Percentiles rank a stretch among this genome's conserved stretches.
phyloP scores from a whole-genome alignment of 2,113 vertebrate genomes.

The Semicossyphus pulcher region DNA sequence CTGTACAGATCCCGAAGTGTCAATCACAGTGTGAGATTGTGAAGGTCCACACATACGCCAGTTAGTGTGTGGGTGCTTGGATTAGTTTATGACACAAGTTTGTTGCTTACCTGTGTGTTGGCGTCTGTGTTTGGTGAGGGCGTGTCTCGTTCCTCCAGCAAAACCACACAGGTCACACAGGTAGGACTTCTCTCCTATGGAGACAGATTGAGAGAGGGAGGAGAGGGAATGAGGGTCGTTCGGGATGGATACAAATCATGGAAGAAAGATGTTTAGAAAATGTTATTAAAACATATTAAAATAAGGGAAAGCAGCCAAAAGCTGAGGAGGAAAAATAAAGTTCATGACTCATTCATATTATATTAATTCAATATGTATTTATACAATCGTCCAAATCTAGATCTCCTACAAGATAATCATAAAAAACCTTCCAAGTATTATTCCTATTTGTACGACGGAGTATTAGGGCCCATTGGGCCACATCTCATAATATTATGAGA shows the following conservation, averaged over 20 bases:
- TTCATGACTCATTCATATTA: too few species aligned
- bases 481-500: too few species aligned
- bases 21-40: constrained; percentile 52
- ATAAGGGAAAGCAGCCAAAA: not conserved
- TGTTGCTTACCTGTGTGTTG: constrained; percentile 93
- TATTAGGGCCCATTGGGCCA: too few species aligned
- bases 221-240: not conserved
- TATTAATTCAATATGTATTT: too few species aligned
- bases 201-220: constrained; percentile 84
- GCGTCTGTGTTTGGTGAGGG: constrained; percentile 97
- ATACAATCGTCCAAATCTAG: too few species aligned
- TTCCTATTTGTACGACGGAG: too few species aligned
- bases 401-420: too few species aligned
- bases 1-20: constrained; percentile 43
- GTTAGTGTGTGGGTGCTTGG: constrained; percentile 5
- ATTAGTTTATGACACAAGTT: constrained; percentile 1
- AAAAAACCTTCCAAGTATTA: too few species aligned
- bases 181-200: constrained; percentile 98
- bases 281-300: not conserved
- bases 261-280: not conserved
- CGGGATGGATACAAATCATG: not conserved
- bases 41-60: constrained; percentile 5
- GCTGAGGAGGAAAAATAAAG: too few species aligned
- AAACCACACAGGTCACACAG: constrained; percentile 99
- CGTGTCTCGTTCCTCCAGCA: constrained; percentile 95